Evolutionary conservation across 2,888 invertebrate species (phyloP).

Genomic region (Cephus rjabovi): DNA sequence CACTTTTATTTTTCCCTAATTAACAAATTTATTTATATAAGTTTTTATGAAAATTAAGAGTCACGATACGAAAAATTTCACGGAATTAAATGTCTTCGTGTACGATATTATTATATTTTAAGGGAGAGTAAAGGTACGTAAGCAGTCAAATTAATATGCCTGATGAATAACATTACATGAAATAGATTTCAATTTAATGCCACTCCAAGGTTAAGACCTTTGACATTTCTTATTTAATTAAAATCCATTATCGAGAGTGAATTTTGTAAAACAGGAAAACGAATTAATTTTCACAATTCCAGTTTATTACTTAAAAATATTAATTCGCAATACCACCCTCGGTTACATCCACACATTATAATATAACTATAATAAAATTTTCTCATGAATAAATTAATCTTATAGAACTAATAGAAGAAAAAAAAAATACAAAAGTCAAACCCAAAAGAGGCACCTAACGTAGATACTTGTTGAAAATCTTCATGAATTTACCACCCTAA

Average conservation of each 20-base stretch:
- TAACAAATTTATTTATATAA: background rate
- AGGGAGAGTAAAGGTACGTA: background rate
- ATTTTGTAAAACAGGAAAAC: background rate
- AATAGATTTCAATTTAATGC: background rate
- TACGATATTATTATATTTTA: background rate
- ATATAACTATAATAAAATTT: background rate
- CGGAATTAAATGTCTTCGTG: background rate
- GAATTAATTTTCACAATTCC: background rate
- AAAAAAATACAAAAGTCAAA: background rate
- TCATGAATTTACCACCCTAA: too few relatives aligned
- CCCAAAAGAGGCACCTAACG: too few relatives aligned
- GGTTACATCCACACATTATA: background rate
- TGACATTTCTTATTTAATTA: background rate
- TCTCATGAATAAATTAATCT: background rate
- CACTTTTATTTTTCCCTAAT: background rate
- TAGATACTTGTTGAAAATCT: too few relatives aligned
- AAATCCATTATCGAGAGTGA: background rate
- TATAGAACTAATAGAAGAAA: background rate
- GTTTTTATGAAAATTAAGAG: background rate
- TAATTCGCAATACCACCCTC: background rate
- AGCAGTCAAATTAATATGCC: background rate
- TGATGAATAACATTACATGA: background rate
- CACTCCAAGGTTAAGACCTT: background rate
- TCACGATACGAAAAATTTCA: background rate
- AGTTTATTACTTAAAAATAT: background rate